Conservation (phyloP, 2,113 vertebrate genomes). For the Rhinopomastus cyanomelas region DNA sequence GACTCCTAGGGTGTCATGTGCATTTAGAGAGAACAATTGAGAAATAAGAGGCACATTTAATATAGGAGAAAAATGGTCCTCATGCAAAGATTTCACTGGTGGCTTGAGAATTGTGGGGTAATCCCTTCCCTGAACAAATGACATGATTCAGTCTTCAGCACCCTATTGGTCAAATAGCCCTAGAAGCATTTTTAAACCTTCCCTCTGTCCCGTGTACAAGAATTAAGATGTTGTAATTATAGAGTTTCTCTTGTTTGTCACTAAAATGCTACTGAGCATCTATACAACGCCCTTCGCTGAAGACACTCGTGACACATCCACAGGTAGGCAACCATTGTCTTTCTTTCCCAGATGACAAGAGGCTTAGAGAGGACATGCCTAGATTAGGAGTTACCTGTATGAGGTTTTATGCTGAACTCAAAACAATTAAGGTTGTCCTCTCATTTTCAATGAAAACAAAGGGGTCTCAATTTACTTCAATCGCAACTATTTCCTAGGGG, state of each 20-base stretch:
- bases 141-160: not conserved
- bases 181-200: not conserved
- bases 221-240: not conserved
- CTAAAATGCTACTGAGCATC: not conserved
- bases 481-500: not conserved
- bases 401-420: not conserved
- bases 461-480: not conserved
- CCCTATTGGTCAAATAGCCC: not conserved
- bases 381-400: not conserved
- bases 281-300: not conserved
- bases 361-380: not conserved
- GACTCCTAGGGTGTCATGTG: not conserved
- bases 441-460: not conserved
- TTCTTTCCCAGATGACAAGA: not conserved
- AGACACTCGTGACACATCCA: not conserved
- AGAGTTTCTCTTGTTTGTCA: not conserved
- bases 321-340: not conserved
- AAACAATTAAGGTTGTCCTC: not conserved
- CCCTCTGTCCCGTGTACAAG: not conserved
- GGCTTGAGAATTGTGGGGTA: not conserved
- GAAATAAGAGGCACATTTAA: conserved; percentile 29
- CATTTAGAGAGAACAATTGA: not conserved
- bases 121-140: not conserved
- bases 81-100: conserved; percentile 24
- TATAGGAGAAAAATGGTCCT: conserved; percentile 10